phyloP scores from a whole-genome alignment of 2,888 invertebrate genomes.

The Torymus tubicola region DNA sequence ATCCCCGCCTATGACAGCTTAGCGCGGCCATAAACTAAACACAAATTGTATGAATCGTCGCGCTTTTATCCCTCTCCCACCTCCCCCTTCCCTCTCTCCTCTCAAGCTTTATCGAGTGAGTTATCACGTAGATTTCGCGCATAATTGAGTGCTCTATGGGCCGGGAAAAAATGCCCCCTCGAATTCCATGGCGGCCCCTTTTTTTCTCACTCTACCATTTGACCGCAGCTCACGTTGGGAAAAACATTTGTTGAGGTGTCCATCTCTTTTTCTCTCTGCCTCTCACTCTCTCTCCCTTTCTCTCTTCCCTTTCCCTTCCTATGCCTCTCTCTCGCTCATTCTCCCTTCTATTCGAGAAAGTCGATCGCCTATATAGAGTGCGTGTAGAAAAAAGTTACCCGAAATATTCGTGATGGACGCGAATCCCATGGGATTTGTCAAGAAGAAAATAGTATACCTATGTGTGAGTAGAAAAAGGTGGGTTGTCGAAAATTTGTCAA shows the following conservation, averaged over 20 bases:
- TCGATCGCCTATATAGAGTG: not conserved
- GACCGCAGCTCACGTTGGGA: not conserved
- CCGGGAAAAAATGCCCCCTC: constrained; percentile 32
- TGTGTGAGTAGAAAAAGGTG: not conserved
- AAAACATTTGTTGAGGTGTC: too few species aligned
- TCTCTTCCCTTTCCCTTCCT: too few species aligned
- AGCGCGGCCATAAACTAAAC: constrained; percentile 50
- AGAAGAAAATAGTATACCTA: not conserved
- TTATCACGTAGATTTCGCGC: constrained; percentile 54
- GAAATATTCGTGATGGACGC: constrained; percentile 24
- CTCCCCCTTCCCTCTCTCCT: not conserved
- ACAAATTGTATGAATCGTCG: constrained; percentile 52
- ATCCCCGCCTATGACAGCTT: constrained; percentile 44
- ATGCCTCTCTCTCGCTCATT: too few species aligned
- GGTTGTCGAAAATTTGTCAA: constrained; percentile 41
- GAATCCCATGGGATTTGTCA: constrained; percentile 26
- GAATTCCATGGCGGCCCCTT: constrained; percentile 2
- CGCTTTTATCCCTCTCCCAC: constrained; percentile 5
- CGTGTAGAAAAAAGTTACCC: constrained; percentile 15
- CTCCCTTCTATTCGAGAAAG: not conserved
- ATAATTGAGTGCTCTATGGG: constrained; percentile 56
- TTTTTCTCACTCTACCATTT: not conserved
- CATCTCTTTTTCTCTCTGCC: too few species aligned
- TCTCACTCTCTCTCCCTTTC: too few species aligned
- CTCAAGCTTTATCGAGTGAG: constrained; percentile 53